Percentiles rank a stretch among this genome's conserved stretches.
phyloP scores from a whole-genome alignment of 2,797 vertebrate genomes.

The Zalophus californianus region DNA sequence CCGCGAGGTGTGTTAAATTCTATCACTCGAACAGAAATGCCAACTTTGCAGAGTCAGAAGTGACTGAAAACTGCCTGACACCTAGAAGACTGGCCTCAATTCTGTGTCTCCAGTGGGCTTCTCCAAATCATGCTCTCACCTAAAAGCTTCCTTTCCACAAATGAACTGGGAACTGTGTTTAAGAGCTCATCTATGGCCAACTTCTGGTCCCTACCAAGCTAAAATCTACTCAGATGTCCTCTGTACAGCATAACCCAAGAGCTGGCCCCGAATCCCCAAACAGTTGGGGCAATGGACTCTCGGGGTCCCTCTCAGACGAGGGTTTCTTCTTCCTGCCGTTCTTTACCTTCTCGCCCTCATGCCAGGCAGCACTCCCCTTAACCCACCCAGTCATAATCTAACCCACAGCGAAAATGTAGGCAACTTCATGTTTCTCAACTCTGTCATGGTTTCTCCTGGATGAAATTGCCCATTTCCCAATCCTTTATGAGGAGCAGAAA shows the following conservation, averaged over 20 bases:
- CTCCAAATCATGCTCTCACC: background rate
- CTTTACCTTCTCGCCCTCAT: background rate
- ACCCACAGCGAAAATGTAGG: background rate
- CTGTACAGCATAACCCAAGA: background rate
- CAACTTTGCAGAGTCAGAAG: background rate
- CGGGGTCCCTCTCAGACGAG: background rate
- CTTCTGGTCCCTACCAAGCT: background rate
- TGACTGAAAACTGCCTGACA: background rate
- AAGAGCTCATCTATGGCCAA: background rate
- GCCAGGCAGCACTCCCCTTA: background rate
- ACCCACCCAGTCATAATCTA: background rate
- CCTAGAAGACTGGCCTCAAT: background rate
- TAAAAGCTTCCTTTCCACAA: background rate
- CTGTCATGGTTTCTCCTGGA: background rate
- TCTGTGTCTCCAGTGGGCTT: background rate
- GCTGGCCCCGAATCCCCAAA: background rate
- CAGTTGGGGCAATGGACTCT: background rate
- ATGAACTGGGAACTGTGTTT: background rate
- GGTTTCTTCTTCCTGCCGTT: background rate
- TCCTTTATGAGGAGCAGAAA: background rate
- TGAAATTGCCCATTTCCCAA: background rate
- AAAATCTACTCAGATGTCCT: background rate
- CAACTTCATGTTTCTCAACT: background rate
- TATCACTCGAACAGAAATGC: conserved; percentile 1
- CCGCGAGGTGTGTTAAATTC: background rate